Evolutionary conservation across 1,140 invertebrate genomes (phyloP).

Genomic region (Parapsyche elsis): DNA sequence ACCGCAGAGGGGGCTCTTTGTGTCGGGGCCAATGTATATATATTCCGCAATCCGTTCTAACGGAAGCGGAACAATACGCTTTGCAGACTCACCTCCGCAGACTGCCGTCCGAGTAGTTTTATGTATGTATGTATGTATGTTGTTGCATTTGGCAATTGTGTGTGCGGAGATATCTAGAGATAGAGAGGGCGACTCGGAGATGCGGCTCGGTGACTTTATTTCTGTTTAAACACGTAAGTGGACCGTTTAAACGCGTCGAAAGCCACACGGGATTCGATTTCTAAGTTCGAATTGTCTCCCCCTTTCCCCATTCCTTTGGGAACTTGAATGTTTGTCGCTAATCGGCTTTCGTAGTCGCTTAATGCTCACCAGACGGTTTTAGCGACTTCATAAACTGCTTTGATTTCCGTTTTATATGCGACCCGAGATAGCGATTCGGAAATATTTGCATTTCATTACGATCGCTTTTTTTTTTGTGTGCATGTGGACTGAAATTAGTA

Average conservation of each 20-base stretch:
- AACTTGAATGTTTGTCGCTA: constrained; percentile 9
- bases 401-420: too few species aligned
- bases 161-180: neutral
- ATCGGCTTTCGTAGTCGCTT: neutral
- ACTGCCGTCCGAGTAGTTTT: constrained; percentile 13
- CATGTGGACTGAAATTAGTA: neutral
- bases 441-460: too few species aligned
- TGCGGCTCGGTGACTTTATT: constrained; percentile 23
- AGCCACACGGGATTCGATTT: constrained; percentile 1
- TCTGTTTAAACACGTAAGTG: constrained; percentile 27
- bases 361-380: neutral
- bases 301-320: neutral
- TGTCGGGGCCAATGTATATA: constrained; percentile 33
- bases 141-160: constrained; percentile 34
- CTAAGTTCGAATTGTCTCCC: neutral
- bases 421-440: too few species aligned
- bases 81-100: constrained; percentile 27
- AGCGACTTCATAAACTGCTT: neutral
- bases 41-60: constrained; percentile 33
- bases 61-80: constrained; percentile 43
- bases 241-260: constrained; percentile 10
- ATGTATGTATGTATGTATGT: constrained; percentile 31
- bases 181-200: constrained; percentile 23
- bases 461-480: too few species aligned
- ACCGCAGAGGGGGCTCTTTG: constrained; percentile 1